Conservation (phyloP, 2,797 vertebrate genomes). For the Fistularia tabacaria region DNA sequence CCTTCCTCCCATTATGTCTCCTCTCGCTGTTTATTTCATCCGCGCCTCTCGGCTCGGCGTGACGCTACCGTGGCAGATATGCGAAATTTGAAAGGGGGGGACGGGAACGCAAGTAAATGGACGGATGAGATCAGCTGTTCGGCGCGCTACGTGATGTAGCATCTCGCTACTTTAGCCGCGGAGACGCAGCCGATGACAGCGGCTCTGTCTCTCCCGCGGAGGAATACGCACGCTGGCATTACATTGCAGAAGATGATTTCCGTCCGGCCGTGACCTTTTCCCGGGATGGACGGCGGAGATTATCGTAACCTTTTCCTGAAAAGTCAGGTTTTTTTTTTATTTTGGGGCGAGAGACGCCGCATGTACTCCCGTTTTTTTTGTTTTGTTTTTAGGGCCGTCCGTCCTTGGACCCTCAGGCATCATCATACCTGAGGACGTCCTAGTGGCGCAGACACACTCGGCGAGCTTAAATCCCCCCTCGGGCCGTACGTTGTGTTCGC, state of each 20-base stretch:
- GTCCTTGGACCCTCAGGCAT: constrained; percentile 2
- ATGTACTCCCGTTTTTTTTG: too few species aligned
- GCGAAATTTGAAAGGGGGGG: too few species aligned
- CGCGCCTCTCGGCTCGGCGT: neutral
- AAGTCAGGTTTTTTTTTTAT: neutral
- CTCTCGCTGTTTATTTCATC: constrained; percentile 21
- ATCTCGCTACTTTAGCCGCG: too few species aligned
- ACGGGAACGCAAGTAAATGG: too few species aligned
- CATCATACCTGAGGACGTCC: constrained; percentile 4
- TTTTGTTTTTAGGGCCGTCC: neutral
- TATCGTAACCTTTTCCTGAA: constrained; percentile 6
- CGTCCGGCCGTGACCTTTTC: constrained; percentile 20
- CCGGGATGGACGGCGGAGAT: neutral
- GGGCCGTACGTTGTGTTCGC: constrained; percentile 35
- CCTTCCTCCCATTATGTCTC: constrained; percentile 6
- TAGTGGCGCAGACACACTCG: constrained; percentile 4
- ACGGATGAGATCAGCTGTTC: too few species aligned
- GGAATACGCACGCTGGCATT: too few species aligned
- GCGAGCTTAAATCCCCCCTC: constrained; percentile 8
- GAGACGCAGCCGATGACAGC: too few species aligned
- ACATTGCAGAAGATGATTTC: constrained; percentile 6
- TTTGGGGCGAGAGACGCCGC: too few species aligned
- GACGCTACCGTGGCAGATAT: neutral
- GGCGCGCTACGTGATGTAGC: too few species aligned
- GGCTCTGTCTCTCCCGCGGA: too few species aligned